Base-by-base conservation (phyloP, 2,888 invertebrate species). In the Hypolimnas misippus region DNA sequence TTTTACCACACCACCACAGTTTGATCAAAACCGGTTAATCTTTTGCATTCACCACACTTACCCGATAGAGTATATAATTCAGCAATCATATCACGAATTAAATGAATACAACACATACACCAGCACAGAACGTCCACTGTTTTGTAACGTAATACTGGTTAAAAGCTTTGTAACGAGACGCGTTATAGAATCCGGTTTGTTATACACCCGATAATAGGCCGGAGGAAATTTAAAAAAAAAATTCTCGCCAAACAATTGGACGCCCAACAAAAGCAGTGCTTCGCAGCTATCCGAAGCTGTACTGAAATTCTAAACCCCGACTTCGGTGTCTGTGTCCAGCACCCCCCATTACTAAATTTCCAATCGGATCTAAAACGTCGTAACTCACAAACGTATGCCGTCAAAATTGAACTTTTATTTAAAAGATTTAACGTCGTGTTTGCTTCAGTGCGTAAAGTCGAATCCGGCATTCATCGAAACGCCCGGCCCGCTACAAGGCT, bases 241-340 rank as follows among this genome's bases (percentile, higher is more conserved):
- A 73, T 77, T 71, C 78, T 84, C 79, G 77, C 82, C 87, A 90
- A 89, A 92, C 91, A 92, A 91, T 90, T 82, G 84, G 71, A 82
- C 79, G 79, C 81, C 85, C 83, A 89, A 92, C 92, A 66, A 92
- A 91, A 90, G 90, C 86, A 80, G 83, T 86, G 88, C 87, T 84
- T 86, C 89, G 88, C 78, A 83, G 91, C 91, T 86, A 92, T 91
- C 92, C 91, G 91, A 91, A 90, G 91, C 90, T 89, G 79, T 83
- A 92, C 92, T 92, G 92, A 92, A 92, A 92, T 92, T 91, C 90
- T 89, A 92, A 92, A 92, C 92, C 92, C 87, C 79, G 88, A 84
- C 85, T 85, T 83, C 79, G 91, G 91, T 92, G 86, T 92, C 92
- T 87, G 87, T 92, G 89, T 88, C 91, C 82, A 78, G 87, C 86